Evolutionary conservation across 2,888 invertebrate genomes (phyloP).

Genomic region (Stenichneumon culpator): DNA sequence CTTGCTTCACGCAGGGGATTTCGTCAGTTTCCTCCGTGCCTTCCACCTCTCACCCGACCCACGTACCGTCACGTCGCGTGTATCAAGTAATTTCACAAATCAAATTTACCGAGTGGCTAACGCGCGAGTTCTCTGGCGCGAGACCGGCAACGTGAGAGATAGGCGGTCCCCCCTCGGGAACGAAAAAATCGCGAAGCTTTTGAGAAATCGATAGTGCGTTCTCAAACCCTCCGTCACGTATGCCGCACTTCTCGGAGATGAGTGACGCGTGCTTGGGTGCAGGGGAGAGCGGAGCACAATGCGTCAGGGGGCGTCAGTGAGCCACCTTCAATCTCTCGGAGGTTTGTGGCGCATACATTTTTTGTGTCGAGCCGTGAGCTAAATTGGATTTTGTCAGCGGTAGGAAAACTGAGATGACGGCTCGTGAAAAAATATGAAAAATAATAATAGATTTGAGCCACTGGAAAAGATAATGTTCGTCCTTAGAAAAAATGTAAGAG

Average conservation of each 20-base stretch:
- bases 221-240: background rate
- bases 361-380: no score
- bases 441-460: no score
- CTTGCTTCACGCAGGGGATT: constrained; percentile 51
- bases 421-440: no score
- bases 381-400: no score
- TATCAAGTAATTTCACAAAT: constrained; percentile 66
- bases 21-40: constrained; percentile 35
- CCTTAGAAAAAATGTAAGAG: no score
- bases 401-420: no score
- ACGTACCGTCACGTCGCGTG: constrained; percentile 38
- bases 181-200: constrained; percentile 64
- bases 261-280: background rate
- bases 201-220: constrained; percentile 61
- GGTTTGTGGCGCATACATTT: no score
- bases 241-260: background rate
- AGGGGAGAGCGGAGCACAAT: no score
- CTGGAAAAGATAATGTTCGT: no score
- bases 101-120: constrained; percentile 66
- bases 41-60: background rate
- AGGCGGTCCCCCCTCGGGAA: constrained; percentile 40
- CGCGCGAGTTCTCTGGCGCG: constrained; percentile 44
- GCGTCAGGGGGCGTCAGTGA: no score
- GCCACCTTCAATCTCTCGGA: no score
- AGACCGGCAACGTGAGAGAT: constrained; percentile 20